Evolutionary conservation across 2,888 invertebrate species (phyloP).

Genomic region (Bellardia pandia): DNA sequence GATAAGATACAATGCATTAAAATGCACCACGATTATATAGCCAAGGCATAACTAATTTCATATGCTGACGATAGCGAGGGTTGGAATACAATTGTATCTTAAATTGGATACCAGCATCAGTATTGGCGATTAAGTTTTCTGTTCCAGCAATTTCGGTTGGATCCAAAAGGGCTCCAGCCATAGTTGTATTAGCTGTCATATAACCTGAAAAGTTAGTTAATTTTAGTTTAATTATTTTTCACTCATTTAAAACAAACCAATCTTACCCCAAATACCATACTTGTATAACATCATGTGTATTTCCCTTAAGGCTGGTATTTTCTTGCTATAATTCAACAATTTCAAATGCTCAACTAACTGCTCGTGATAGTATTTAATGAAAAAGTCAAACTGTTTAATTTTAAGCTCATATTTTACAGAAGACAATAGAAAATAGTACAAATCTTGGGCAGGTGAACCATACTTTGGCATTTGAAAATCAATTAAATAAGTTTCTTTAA

Average conservation of each 20-base stretch:
- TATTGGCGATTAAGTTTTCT: conserved; percentile 77
- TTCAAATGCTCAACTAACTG: conserved; percentile 77
- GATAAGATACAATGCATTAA: conserved; percentile 49
- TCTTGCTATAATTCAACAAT: conserved; percentile 77
- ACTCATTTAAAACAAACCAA: background rate
- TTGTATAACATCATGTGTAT: conserved; percentile 78
- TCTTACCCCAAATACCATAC: conserved; percentile 78
- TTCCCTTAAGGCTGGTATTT: conserved; percentile 78
- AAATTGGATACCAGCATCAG: conserved; percentile 76
- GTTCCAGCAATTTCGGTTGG: conserved; percentile 77
- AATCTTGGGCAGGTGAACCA: conserved; percentile 80
- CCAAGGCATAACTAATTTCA: conserved; percentile 79
- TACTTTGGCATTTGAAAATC: conserved; percentile 81
- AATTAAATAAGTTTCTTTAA: conserved; percentile 78
- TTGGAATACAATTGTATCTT: conserved; percentile 77
- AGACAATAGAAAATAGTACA: conserved; percentile 78
- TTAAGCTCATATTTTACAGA: conserved; percentile 79
- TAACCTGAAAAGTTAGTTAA: background rate
- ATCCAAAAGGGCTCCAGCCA: conserved; percentile 78
- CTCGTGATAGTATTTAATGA: conserved; percentile 80
- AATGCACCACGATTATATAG: conserved; percentile 78
- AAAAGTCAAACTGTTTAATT: conserved; percentile 80
- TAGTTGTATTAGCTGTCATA: conserved; percentile 61
- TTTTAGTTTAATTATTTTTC: background rate
- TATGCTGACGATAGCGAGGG: conserved; percentile 78